These are phyloP conservation scores for Trissolcus basalis DNA, from an alignment of 1,140 invertebrate species.

Conservation along the genomic window DNA sequence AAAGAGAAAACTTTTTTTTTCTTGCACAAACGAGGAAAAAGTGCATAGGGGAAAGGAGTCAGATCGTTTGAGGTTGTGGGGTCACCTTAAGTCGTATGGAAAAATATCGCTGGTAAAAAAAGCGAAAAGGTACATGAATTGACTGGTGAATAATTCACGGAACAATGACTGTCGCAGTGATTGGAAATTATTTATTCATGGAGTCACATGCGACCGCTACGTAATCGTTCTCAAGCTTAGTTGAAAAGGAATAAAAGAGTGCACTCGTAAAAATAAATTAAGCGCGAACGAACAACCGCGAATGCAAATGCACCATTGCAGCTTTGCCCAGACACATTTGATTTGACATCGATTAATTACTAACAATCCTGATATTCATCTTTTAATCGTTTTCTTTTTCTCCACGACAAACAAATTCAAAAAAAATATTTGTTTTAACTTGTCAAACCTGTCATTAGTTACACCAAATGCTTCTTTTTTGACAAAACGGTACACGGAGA, in stretches of 20 bases:
- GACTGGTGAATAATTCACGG: constrained; percentile 54
- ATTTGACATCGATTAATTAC: too few relatives aligned
- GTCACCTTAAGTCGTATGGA: constrained; percentile 5
- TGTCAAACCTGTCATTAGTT: too few relatives aligned
- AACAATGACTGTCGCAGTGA: constrained; percentile 60
- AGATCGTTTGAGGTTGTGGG: neutral
- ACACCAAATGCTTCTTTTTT: too few relatives aligned
- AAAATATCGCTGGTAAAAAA: constrained; percentile 9
- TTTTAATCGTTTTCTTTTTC: too few relatives aligned
- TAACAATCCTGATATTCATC: too few relatives aligned
- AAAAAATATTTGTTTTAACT: too few relatives aligned
- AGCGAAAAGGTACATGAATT: constrained; percentile 47
- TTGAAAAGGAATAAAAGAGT: constrained; percentile 55
- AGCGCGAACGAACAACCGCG: constrained; percentile 15
- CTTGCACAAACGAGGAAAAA: neutral
- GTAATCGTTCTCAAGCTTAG: constrained; percentile 53
- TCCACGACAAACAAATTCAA: too few relatives aligned
- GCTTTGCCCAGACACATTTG: too few relatives aligned
- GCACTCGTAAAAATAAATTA: constrained; percentile 55
- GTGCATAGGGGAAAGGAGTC: neutral
- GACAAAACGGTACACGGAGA: too few relatives aligned
- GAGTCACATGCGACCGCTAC: constrained; percentile 55
- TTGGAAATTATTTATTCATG: constrained; percentile 65
- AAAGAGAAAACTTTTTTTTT: too few relatives aligned
- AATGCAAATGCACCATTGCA: neutral